Base-by-base conservation (phyloP, 2,888 invertebrate genomes). In the Dexiosoma caninum region DNA sequence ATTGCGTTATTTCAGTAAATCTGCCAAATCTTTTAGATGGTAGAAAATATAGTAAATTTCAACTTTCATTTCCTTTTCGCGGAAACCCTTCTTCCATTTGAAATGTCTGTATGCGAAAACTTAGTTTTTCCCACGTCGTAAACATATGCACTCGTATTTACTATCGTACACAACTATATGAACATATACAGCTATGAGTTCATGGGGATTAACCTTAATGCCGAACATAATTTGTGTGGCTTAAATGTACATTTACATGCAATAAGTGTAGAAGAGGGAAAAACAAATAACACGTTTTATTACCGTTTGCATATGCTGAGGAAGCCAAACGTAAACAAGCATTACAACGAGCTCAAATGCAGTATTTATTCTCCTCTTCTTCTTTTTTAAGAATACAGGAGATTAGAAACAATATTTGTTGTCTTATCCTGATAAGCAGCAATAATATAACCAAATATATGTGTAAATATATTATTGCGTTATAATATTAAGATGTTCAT, bases 181-280 rank as follows among this genome's bases (percentile, higher is more conserved):
- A n/a, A n/a, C n/a, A n/a, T 35, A 4, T 55, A n/a, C 42, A 16
- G 10, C 42, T 59, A 59, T 66, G 40, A 66, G 66, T 72, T 49
- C 46, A 59, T 23, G 23, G 16, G 69, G 62, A 62, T 77, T 81
- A 81, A 77, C 76, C 77, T 64, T 77, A 81, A 81, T 77, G 51
- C 67, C 62, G 12, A 57, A 72, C 72, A 77, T 77, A 72, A 81
- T 77, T 81, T 81, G 60, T 81, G 51, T 30, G 44, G 77, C 71
- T 77, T 69, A 75, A 59, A 59, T 32, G 10, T 19, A 59, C 59
- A 75, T 60, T 67, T 67, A 60, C 51, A 67, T 42, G 67, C 9
- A 21, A 51, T 59, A 46, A 59, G 10, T 37, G 6, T 40, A 6
- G 7, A 23, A 57, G 6, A 19, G 10, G 6, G 21, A 44, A 23